Evolutionary conservation across 2,797 vertebrate species (phyloP).

Genomic region (Lycodopsis pacificus): DNA sequence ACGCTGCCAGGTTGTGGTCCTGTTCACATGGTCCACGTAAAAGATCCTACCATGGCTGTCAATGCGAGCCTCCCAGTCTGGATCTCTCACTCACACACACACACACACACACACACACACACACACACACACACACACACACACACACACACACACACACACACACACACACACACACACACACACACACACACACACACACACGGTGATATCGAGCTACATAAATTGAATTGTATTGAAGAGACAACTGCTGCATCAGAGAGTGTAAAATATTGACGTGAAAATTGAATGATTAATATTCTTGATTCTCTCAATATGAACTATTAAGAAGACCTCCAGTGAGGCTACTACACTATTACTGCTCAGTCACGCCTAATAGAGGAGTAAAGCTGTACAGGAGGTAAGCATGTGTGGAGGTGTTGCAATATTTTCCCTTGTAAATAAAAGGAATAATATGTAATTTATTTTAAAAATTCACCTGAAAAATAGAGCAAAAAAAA

Average conservation of each 20-base stretch:
- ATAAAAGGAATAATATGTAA: background rate
- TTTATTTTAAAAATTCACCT: background rate
- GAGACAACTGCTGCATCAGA: background rate
- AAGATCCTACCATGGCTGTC: slow-evolving; percentile 97
- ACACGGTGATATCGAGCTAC: no score
- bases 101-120: no score
- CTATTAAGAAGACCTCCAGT: background rate
- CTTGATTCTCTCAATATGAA: background rate
- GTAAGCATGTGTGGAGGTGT: background rate
- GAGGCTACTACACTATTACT: background rate
- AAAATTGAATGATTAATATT: background rate
- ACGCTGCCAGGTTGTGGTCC: slow-evolving; percentile 96
- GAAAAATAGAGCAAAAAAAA: background rate
- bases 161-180: no score
- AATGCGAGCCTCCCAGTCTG: slow-evolving; percentile 98
- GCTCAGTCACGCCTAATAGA: background rate
- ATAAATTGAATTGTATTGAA: no score
- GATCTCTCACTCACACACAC: background rate
- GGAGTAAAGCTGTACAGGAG: background rate
- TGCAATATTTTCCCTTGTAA: background rate
- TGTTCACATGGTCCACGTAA: slow-evolving; percentile 96
- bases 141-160: no score
- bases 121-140: no score
- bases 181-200: no score
- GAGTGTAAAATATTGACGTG: background rate